These are phyloP conservation scores for Hemichromis elongatus DNA, from an alignment of 2,113 vertebrate species.

Conservation along the genomic window DNA sequence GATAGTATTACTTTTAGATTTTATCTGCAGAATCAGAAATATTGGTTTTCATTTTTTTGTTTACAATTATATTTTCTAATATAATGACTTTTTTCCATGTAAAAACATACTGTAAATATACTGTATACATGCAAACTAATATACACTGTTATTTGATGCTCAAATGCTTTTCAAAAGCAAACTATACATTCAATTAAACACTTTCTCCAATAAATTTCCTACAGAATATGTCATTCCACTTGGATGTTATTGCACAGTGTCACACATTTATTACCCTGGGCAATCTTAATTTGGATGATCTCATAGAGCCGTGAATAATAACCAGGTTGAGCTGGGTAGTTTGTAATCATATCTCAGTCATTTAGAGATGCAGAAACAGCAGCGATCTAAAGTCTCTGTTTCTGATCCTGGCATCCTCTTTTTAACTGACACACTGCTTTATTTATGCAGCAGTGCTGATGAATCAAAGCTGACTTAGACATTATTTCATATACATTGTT, in stretches of 20 bases:
- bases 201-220: not conserved
- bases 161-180: not conserved
- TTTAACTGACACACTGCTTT: constrained; percentile 27
- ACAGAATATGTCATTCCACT: not conserved
- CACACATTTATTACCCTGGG: not conserved
- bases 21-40: not conserved
- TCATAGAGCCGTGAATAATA: not conserved
- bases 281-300: not conserved
- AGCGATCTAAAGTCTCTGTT: constrained; percentile 24
- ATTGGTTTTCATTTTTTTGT: not conserved
- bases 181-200: not conserved
- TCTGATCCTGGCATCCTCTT: constrained; percentile 2
- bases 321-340: not conserved
- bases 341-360: not conserved
- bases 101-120: not conserved
- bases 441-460: not conserved
- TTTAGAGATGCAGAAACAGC: not conserved
- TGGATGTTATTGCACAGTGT: not conserved
- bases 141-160: not conserved
- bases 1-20: not conserved
- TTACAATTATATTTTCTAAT: not conserved
- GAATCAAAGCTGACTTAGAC: not conserved
- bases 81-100: not conserved
- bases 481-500: not conserved
- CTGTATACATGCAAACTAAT: not conserved